phyloP scores from a whole-genome alignment of 2,113 vertebrate species.

The Numenius arquata region DNA sequence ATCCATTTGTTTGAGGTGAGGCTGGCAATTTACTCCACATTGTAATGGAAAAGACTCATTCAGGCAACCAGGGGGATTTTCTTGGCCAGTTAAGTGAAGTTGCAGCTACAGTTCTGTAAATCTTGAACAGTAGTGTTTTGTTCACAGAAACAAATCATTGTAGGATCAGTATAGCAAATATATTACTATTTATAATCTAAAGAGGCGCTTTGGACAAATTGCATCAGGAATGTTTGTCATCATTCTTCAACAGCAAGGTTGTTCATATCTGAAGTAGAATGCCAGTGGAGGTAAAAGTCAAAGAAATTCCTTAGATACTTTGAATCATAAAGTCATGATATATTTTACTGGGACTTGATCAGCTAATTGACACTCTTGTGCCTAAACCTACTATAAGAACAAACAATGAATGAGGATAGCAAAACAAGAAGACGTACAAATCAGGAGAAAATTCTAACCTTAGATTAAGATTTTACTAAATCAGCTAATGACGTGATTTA shows the following conservation, averaged over 20 bases:
- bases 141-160: background rate
- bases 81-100: background rate
- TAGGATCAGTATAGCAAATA: background rate
- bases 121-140: background rate
- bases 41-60: background rate
- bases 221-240: background rate
- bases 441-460: background rate
- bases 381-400: background rate
- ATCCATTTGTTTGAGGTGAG: background rate
- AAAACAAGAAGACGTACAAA: background rate
- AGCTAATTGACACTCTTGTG: background rate
- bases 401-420: background rate
- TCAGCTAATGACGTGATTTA: background rate
- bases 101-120: background rate
- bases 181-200: background rate
- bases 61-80: background rate
- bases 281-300: background rate
- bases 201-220: background rate
- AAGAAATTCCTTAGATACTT: background rate
- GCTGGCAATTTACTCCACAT: background rate
- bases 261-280: background rate
- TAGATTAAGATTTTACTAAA: background rate
- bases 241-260: background rate
- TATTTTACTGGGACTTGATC: background rate
- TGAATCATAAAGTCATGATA: background rate